Percentiles rank a stretch among this genome's conserved stretches.
Conservation (phyloP, 2,888 invertebrate genomes). For the Drosophila peninsularis region DNA sequence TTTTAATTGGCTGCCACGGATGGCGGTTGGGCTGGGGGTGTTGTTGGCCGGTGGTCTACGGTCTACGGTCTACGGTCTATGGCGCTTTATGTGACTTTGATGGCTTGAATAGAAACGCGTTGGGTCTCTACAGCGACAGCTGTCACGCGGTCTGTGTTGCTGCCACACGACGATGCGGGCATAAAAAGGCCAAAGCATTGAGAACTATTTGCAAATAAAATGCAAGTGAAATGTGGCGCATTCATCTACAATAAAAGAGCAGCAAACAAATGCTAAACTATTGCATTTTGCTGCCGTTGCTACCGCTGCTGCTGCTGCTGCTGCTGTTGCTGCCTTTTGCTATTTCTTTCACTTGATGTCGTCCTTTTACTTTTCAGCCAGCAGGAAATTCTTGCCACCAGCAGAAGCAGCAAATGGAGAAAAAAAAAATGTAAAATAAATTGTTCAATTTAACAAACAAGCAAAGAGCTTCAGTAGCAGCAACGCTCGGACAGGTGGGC, state of each 20-base stretch:
- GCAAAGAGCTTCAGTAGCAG: slow-evolving; percentile 31
- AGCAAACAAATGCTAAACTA: slow-evolving; percentile 71
- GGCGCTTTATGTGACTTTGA: slow-evolving; percentile 35
- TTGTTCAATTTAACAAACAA: slow-evolving; percentile 75
- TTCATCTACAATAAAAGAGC: slow-evolving; percentile 70
- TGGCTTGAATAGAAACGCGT: slow-evolving; percentile 14
- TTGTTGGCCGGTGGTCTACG: background rate
- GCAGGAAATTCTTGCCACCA: slow-evolving; percentile 58
- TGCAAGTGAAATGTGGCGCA: slow-evolving; percentile 76
- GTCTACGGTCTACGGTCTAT: slow-evolving; percentile 6
- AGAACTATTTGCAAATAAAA: slow-evolving; percentile 70
- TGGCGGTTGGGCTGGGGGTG: background rate
- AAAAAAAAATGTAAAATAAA: slow-evolving; percentile 64
- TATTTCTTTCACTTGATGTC: slow-evolving; percentile 17
- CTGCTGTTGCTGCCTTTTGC: slow-evolving; percentile 16
- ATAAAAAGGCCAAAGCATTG: slow-evolving; percentile 40
- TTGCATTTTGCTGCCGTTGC: slow-evolving; percentile 46
- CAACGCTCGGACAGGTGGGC: slow-evolving; percentile 12
- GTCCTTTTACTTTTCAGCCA: slow-evolving; percentile 45
- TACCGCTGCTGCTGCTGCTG: slow-evolving; percentile 16
- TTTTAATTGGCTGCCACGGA: slow-evolving; percentile 42
- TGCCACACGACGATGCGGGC: slow-evolving; percentile 21
- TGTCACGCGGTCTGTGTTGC: slow-evolving; percentile 1
- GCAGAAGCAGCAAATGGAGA: slow-evolving; percentile 10
- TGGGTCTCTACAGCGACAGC: slow-evolving; percentile 8